Conservation (phyloP, 2,113 vertebrate genomes). For the Aleadryas rufinucha region DNA sequence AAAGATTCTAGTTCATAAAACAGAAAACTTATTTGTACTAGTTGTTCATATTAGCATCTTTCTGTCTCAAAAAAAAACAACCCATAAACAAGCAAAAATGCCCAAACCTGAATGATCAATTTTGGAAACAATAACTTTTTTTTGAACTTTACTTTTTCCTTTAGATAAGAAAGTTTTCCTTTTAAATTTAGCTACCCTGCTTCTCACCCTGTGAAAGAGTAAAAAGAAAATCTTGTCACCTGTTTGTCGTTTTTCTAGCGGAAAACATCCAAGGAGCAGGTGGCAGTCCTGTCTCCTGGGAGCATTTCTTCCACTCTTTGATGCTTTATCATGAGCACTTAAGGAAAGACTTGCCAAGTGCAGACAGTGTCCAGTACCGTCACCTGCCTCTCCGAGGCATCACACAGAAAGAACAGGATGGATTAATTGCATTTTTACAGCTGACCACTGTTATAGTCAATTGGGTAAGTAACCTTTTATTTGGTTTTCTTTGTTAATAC, state of each 20-base stretch:
- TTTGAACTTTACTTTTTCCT: not conserved
- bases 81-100: not conserved
- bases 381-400: constrained; percentile 90
- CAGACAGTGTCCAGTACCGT: constrained; percentile 89
- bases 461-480: constrained; percentile 77
- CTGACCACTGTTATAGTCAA: constrained; percentile 89
- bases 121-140: not conserved
- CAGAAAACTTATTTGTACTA: not conserved
- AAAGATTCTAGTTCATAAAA: not conserved
- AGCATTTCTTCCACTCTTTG: constrained; percentile 96
- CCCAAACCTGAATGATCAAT: not conserved
- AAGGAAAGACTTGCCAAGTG: constrained; percentile 88
- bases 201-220: not conserved
- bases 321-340: constrained; percentile 97
- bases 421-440: constrained; percentile 90
- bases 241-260: constrained; percentile 66
- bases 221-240: not conserved
- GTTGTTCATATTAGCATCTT: not conserved
- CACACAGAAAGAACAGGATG: constrained; percentile 94
- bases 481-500: not conserved
- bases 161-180: not conserved
- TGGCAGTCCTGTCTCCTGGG: constrained; percentile 95
- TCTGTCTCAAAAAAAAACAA: not conserved
- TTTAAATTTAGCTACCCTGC: not conserved
- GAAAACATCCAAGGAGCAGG: constrained; percentile 92